phyloP scores from a whole-genome alignment of 1,140 invertebrate species.

The Musca vetustissima region DNA sequence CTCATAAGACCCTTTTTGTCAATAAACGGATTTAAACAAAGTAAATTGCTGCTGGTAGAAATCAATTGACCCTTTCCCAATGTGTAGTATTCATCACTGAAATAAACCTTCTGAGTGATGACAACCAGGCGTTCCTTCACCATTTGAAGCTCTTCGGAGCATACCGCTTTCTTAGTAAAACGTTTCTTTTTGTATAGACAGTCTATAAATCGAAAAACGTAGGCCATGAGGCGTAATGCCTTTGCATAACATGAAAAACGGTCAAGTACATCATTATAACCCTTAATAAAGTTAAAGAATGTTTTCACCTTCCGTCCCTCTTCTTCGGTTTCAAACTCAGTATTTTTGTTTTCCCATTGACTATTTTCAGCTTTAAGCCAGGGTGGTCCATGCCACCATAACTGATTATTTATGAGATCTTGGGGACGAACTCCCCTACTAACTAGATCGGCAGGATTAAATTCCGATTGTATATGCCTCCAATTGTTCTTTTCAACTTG shows the following conservation, averaged over 20 bases:
- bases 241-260: not conserved
- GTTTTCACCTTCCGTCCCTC: no score
- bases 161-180: not conserved
- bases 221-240: not conserved
- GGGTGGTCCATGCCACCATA: constrained; percentile 40
- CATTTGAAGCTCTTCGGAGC: not conserved
- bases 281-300: not conserved
- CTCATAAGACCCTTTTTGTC: not conserved
- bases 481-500: not conserved
- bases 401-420: constrained; percentile 17
- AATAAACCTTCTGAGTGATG: not conserved
- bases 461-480: constrained; percentile 11
- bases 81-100: not conserved
- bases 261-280: not conserved
- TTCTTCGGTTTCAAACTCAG: not conserved
- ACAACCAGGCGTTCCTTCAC: not conserved
- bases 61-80: not conserved
- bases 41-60: not conserved
- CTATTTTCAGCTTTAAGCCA: constrained; percentile 26
- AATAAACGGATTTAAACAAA: not conserved
- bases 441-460: constrained; percentile 45
- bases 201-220: not conserved
- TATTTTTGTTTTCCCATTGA: not conserved
- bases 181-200: not conserved
- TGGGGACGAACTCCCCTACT: not conserved